These are phyloP conservation scores for Intellagama lesueurii DNA, from an alignment of 2,797 vertebrate species.

Conservation along the genomic window DNA sequence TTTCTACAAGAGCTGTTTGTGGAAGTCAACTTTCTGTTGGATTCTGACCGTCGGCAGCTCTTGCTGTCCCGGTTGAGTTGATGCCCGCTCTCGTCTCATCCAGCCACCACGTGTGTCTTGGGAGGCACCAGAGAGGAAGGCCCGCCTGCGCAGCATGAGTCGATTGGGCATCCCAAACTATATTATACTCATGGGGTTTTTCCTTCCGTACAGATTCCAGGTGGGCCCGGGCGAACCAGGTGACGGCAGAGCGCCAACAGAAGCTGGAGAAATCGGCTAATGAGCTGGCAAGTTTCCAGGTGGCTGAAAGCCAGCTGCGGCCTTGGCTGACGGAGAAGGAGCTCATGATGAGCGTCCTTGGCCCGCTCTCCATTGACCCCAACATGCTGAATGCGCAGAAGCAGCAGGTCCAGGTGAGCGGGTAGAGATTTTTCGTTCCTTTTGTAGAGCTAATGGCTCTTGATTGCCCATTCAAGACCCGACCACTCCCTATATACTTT, in stretches of 20 bases:
- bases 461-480: not conserved
- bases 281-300: constrained; percentile 90
- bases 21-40: too few species aligned
- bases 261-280: constrained; percentile 93
- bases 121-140: too few species aligned
- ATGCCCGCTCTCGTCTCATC: too few species aligned
- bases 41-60: too few species aligned
- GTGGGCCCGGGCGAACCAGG: constrained; percentile 90
- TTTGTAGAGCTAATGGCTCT: too few species aligned
- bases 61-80: too few species aligned
- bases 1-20: too few species aligned
- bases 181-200: not conserved
- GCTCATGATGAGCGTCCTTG: constrained; percentile 98
- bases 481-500: not conserved
- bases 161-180: too few species aligned
- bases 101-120: too few species aligned
- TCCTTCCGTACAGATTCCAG: constrained; percentile 82
- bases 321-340: constrained; percentile 98
- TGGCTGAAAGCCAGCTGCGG: constrained; percentile 89
- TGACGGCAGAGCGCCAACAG: constrained; percentile 87
- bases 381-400: constrained; percentile 98
- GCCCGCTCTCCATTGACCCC: constrained; percentile 95
- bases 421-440: accelerated
- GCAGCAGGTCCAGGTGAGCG: constrained; percentile 93
- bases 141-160: too few species aligned